Conservation (phyloP, 2,888 invertebrate genomes). For the Phortica okadai region DNA sequence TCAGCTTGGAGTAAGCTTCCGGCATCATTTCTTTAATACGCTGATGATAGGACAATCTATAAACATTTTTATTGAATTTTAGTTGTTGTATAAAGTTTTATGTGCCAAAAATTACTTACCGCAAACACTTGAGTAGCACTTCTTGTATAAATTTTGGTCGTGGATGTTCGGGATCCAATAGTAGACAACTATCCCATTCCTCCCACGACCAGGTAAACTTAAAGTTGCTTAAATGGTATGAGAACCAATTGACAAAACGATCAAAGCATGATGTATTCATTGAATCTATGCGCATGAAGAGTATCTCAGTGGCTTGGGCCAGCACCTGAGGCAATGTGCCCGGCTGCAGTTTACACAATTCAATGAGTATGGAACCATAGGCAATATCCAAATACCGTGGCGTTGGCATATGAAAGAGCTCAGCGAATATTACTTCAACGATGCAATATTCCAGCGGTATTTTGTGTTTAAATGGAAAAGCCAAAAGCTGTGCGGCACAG, state of each 20-base stretch:
- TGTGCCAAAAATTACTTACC: constrained; percentile 79
- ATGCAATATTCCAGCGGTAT: constrained; percentile 98
- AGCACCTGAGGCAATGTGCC: constrained; percentile 98
- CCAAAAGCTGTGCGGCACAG: constrained; percentile 93
- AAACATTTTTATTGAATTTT: background rate
- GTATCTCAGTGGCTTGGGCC: constrained; percentile 97
- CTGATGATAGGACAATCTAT: constrained; percentile 94
- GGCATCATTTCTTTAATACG: constrained; percentile 95
- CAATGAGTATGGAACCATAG: constrained; percentile 96
- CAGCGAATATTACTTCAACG: constrained; percentile 96
- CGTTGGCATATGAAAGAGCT: constrained; percentile 93
- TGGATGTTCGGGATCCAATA: constrained; percentile 91
- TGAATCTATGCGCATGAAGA: constrained; percentile 95
- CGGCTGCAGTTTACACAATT: constrained; percentile 97
- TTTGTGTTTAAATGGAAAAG: constrained; percentile 94
- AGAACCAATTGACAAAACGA: constrained; percentile 97
- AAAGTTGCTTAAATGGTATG: constrained; percentile 98
- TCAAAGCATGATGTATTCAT: constrained; percentile 99
- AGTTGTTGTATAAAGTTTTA: background rate
- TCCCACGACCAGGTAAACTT: constrained; percentile 99
- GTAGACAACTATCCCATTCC: constrained; percentile 93
- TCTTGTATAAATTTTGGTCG: constrained; percentile 96
- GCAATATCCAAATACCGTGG: constrained; percentile 93
- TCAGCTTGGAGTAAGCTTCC: constrained; percentile 87
- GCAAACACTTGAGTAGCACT: constrained; percentile 91